Conservation (phyloP, 2,797 vertebrate species). For the Poecile montanus region DNA sequence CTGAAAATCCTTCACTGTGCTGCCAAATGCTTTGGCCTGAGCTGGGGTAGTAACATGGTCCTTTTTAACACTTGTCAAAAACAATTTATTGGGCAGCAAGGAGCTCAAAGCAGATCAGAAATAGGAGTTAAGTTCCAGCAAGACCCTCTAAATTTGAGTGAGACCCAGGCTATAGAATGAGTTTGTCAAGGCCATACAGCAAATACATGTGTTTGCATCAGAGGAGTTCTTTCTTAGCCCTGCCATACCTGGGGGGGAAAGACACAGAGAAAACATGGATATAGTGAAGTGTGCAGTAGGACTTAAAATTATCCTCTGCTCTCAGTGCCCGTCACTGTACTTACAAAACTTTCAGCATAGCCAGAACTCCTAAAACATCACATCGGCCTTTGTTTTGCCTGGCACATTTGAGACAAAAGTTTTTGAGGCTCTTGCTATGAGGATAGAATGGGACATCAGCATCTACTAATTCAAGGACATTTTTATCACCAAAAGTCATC, state of each 20-base stretch:
- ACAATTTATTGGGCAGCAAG: neutral
- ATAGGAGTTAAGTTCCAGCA: neutral
- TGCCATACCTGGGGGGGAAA: neutral
- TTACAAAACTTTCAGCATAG: neutral
- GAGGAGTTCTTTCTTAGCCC: neutral
- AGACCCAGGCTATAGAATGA: neutral
- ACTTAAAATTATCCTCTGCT: neutral
- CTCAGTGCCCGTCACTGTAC: neutral
- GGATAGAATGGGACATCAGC: neutral
- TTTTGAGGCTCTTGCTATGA: neutral
- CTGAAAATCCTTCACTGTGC: neutral
- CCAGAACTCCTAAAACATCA: neutral
- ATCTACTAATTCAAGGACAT: neutral
- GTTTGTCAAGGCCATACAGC: neutral
- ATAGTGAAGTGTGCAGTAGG: neutral
- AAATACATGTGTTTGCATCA: neutral
- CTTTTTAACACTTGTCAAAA: constrained; percentile 19
- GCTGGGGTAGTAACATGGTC: neutral
- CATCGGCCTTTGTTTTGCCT: neutral
- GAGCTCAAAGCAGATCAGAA: neutral
- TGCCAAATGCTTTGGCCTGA: constrained; percentile 20
- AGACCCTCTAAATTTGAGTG: neutral
- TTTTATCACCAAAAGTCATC: neutral
- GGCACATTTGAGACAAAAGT: neutral
- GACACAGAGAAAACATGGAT: neutral